Base-by-base conservation (phyloP, 2,797 vertebrate genomes). In the Sebastes alutus region DNA sequence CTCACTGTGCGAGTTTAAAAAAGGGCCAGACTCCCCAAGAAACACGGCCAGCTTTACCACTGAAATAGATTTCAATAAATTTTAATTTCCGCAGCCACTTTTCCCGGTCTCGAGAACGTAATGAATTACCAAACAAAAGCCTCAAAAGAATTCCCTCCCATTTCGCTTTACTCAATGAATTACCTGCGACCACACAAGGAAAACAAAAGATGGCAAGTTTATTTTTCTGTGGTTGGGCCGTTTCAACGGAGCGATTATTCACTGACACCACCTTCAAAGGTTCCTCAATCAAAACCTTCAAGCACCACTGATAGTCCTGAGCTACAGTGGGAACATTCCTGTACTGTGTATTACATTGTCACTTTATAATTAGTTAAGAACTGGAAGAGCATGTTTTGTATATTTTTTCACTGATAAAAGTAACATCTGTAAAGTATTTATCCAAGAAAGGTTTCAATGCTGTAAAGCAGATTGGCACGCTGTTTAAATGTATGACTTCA, bases 101-200 rank as follows among this genome's bases (percentile, higher is more conserved):
- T 88, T 60, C 80, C 82, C 18, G 60, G 67, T 89, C 86, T 80
- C 70, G 55, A 87, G 91, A 90, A 80, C 66, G 80, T 89, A 94
- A 94, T 92, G 92, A 95, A 94, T 95, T 93, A 93, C 88, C 90
- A 92, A 94, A 95, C 93, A 94, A 94, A 93, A 84, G 88, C 82
- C 90, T 87, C 76, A 81, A 82, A 93, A 92, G 86, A 91, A 84
- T 87, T 87, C 88, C 78, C 75, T 84, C 82, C 81, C 75, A 88
- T 93, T 93, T 84, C 83, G 85, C 92, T 94, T 92, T 91, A 82
- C 91, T 91, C 92, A 92, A 93, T 93, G 90, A 94, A 93, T 94
- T 93, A 94, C 92, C 67, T 35, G 84, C 23, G 33, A 94, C 94
- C 94, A 92, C 94, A 93, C 84, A 94, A 94, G 78, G 81, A 95